Percentiles rank a stretch among this genome's conserved stretches.
Conservation (phyloP, 2,113 vertebrate genomes). For the Alethe castanea region DNA sequence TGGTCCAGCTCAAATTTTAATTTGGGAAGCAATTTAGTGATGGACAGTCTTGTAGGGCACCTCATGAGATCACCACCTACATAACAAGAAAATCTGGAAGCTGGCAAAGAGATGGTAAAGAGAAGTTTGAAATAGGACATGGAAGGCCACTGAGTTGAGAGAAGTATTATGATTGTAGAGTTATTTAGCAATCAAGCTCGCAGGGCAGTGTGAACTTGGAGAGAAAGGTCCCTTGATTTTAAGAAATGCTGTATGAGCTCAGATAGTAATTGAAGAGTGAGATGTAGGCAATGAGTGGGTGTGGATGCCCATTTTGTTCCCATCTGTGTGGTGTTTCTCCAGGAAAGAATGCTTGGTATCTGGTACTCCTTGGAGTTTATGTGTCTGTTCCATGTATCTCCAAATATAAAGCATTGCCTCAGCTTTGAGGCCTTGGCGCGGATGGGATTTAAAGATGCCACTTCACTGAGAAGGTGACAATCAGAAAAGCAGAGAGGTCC, state of each 20-base stretch:
- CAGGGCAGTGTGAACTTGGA: background rate
- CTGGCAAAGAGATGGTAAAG: background rate
- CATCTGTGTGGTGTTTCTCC: background rate
- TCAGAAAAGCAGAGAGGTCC: background rate
- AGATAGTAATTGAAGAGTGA: background rate
- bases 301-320: background rate
- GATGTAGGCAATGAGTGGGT: background rate
- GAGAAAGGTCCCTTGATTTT: background rate
- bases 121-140: background rate
- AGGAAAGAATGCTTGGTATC: background rate
- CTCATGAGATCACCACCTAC: background rate
- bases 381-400: background rate
- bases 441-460: background rate
- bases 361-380: background rate
- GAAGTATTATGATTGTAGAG: background rate
- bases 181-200: background rate
- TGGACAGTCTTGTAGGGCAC: background rate
- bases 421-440: background rate
- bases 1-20: background rate
- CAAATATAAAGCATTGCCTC: background rate
- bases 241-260: background rate
- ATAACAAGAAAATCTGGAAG: background rate
- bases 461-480: background rate
- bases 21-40: background rate
- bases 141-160: background rate